Evolutionary conservation across 2,888 invertebrate genomes (phyloP), one percentile per base, ranked within the genome.

Genomic region (Vandiemenella viatica): DNA sequence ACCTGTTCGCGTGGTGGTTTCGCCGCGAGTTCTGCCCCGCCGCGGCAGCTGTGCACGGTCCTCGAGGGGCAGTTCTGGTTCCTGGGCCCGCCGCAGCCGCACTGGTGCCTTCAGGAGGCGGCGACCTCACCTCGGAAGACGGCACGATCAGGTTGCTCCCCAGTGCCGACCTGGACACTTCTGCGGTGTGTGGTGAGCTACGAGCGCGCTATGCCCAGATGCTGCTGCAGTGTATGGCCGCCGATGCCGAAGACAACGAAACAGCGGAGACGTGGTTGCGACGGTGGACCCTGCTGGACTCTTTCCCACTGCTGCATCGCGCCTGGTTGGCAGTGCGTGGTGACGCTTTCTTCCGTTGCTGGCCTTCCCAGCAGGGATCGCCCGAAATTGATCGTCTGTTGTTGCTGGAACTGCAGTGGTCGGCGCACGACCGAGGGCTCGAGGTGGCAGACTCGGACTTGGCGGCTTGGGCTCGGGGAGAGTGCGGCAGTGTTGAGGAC

Each of bases 1-100:
- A 69, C 46, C 61, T 70, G 7, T 69, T 70, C 50, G 61, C 65
- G 5, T 70, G 70, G 69, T 71, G 70, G 70, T 69, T 71, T 46
- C 67, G 65, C 46, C 62, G 63, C n/a, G 69, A 70, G 55, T 69
- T 71, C 52, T 66, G 65, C 0, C 65, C 68, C 1, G 67, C 68
- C 0, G 69, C 68, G 0, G 58, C 67, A 54, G 65, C 68, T 8
- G 62, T 70, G 57, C 68, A 69, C 53, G 37, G 48, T 13, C 65
- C 66, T 2, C 61, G 63, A 20, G 65, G 66, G 1, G 68, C 65
- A 0, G 58, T 68, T 10, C 57, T 69, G 15, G 64, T 68, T 1
- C 65, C 64, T 13, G 65, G 65, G 50, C 66, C 68, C 0, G 55
- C 62, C 1, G 63, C 64, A 19, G 55, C 55, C 2, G 65, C 65